These are phyloP conservation scores for Donacobius atricapilla DNA, from an alignment of 2,113 vertebrate species.

Conservation along the genomic window DNA sequence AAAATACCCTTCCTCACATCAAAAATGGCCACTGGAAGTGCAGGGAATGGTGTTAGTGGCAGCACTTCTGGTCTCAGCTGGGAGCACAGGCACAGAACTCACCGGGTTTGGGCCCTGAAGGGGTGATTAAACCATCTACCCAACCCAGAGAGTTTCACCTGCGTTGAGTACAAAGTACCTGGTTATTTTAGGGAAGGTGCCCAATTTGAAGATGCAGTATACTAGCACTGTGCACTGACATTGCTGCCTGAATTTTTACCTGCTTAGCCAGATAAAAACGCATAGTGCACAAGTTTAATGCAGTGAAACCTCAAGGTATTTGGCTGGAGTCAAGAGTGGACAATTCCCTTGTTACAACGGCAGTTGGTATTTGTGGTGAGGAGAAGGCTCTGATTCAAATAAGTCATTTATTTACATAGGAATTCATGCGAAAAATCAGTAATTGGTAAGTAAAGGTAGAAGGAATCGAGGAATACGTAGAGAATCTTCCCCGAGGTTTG, in stretches of 20 bases:
- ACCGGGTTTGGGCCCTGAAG: not conserved
- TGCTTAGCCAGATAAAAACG: not conserved
- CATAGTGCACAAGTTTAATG: rapidly evolving
- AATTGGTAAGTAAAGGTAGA: not conserved
- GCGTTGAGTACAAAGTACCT: rapidly evolving
- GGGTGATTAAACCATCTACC: not conserved
- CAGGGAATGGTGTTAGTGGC: not conserved
- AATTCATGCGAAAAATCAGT: not conserved
- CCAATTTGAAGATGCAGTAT: not conserved
- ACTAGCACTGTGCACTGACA: not conserved
- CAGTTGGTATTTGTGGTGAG: not conserved
- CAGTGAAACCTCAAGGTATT: not conserved
- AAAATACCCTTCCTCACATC: rapidly evolving
- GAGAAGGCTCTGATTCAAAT: not conserved
- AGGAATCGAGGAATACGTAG: not conserved
- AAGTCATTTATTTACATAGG: too few relatives aligned
- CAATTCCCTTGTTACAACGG: too few relatives aligned
- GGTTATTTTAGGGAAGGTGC: not conserved
- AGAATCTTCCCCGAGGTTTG: not conserved
- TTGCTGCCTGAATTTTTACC: rapidly evolving
- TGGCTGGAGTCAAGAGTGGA: not conserved
- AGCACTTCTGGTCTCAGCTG: too few relatives aligned
- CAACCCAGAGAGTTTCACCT: rapidly evolving
- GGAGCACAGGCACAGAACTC: not conserved
- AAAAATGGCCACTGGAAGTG: not conserved